phyloP scores from a whole-genome alignment of 2,888 invertebrate genomes.

The Mellilla xanthometata region DNA sequence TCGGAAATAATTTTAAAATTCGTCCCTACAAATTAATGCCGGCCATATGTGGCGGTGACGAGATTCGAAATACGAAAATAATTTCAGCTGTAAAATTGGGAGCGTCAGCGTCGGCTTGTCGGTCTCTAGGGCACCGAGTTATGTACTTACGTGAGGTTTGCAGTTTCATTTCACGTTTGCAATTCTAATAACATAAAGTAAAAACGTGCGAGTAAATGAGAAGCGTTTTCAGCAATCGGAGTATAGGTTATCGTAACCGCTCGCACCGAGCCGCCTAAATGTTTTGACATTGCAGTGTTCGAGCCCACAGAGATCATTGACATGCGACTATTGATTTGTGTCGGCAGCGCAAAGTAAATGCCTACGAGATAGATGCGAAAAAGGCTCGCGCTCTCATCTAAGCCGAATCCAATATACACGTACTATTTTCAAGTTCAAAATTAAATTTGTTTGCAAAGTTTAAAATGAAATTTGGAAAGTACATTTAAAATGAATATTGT shows the following conservation, averaged over 20 bases:
- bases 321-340: constrained; percentile 46
- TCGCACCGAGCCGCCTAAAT: constrained; percentile 18
- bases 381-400: constrained; percentile 7
- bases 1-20: constrained; percentile 29
- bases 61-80: constrained; percentile 30
- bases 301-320: constrained; percentile 41
- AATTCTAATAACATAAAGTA: constrained; percentile 25
- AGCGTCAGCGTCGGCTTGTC: constrained; percentile 25
- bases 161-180: constrained; percentile 19
- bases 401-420: constrained; percentile 5
- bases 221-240: constrained; percentile 19
- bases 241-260: constrained; percentile 10
- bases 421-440: not conserved
- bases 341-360: constrained; percentile 33
- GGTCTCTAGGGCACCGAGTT: constrained; percentile 20
- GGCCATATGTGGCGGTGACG: constrained; percentile 31
- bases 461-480: too few relatives aligned
- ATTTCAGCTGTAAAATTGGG: constrained; percentile 31
- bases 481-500: constrained; percentile 6
- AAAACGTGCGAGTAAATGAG: constrained; percentile 16
- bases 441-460: constrained; percentile 2
- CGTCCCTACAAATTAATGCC: constrained; percentile 27
- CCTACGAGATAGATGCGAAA: constrained; percentile 22
- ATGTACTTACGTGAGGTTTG: constrained; percentile 1
- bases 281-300: constrained; percentile 38